phyloP scores from a whole-genome alignment of 1,140 invertebrate genomes.

The Dendroctonus valens region DNA sequence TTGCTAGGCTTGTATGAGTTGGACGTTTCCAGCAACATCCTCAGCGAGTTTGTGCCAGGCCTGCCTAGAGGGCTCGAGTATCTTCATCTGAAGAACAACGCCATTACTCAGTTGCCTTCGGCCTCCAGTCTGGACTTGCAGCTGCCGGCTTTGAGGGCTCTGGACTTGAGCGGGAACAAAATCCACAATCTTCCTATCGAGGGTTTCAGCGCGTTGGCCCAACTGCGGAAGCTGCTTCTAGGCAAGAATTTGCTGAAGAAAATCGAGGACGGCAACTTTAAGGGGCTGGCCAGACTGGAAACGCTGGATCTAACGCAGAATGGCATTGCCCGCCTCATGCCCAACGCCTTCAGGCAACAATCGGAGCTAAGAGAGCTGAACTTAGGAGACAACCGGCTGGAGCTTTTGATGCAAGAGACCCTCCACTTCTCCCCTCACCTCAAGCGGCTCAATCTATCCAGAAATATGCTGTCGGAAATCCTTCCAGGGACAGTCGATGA shows the following conservation, averaged over 20 bases:
- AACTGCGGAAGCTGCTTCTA: conserved; percentile 70
- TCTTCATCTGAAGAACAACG: conserved; percentile 72
- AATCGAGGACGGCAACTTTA: conserved; percentile 68
- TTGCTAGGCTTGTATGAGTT: conserved; percentile 73
- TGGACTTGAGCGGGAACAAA: conserved; percentile 76
- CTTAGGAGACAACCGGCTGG: conserved; percentile 73
- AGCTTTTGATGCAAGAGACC: conserved; percentile 64
- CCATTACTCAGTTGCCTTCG: conserved; percentile 64
- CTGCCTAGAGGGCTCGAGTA: conserved; percentile 75
- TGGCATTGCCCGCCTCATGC: conserved; percentile 65
- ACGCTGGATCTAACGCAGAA: conserved; percentile 76
- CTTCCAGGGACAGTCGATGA: conserved; percentile 63
- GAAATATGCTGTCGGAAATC: conserved; percentile 72
- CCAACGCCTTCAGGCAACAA: conserved; percentile 65
- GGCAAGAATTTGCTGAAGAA: conserved; percentile 73
- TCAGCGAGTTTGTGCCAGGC: conserved; percentile 69
- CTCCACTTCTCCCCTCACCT: conserved; percentile 66
- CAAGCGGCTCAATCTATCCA: conserved; percentile 70
- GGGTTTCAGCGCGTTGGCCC: conserved; percentile 65
- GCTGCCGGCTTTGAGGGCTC: conserved; percentile 65
- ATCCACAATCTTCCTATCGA: conserved; percentile 68
- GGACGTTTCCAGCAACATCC: conserved; percentile 72
- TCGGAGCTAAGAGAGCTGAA: conserved; percentile 65
- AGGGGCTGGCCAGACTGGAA: conserved; percentile 70
- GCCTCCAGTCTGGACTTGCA: conserved; percentile 66